A percentile compares a stretch with the other conserved stretches of the same genome.
Evolutionary conservation across 2,888 invertebrate genomes (phyloP).

Genomic region (Caenorhabditis japonica): DNA sequence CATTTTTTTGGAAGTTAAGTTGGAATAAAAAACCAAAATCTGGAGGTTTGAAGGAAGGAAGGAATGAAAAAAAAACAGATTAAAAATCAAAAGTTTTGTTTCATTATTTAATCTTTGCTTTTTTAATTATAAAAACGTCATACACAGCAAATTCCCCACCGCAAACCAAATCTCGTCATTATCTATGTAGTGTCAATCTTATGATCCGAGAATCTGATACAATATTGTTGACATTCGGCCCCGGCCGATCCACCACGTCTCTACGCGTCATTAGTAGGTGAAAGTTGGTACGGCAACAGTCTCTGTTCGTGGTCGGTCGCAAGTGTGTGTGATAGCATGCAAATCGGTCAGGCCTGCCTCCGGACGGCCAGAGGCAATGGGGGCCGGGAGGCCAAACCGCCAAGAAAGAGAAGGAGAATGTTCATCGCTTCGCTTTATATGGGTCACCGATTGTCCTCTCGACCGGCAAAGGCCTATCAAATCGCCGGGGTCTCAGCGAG

Average conservation of each 20-base stretch:
- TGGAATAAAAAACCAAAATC: too few relatives aligned
- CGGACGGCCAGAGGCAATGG: slow-evolving; percentile 9
- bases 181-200: slow-evolving; percentile 27
- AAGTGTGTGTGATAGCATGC: slow-evolving; percentile 46
- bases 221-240: slow-evolving; percentile 48
- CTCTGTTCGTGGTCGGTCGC: slow-evolving; percentile 31
- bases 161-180: neutral
- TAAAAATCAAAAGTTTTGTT: too few relatives aligned
- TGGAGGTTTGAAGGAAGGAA: too few relatives aligned
- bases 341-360: slow-evolving; percentile 38
- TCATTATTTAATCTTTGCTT: too few relatives aligned
- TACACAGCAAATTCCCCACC: too few relatives aligned
- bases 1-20: too few relatives aligned
- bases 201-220: slow-evolving; percentile 47
- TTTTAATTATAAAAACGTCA: too few relatives aligned
- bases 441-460: slow-evolving; percentile 54
- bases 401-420: slow-evolving; percentile 50
- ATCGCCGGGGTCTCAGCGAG: slow-evolving; percentile 35
- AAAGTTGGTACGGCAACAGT: slow-evolving; percentile 29
- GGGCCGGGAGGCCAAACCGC: slow-evolving; percentile 37
- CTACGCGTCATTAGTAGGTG: slow-evolving; percentile 5
- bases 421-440: slow-evolving; percentile 47
- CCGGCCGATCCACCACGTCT: neutral
- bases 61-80: too few relatives aligned
- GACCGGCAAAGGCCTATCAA: slow-evolving; percentile 48